Evolutionary conservation across 2,797 vertebrate species (phyloP), one percentile per base, ranked within the genome.

Genomic region (Artibeus jamaicensis): DNA sequence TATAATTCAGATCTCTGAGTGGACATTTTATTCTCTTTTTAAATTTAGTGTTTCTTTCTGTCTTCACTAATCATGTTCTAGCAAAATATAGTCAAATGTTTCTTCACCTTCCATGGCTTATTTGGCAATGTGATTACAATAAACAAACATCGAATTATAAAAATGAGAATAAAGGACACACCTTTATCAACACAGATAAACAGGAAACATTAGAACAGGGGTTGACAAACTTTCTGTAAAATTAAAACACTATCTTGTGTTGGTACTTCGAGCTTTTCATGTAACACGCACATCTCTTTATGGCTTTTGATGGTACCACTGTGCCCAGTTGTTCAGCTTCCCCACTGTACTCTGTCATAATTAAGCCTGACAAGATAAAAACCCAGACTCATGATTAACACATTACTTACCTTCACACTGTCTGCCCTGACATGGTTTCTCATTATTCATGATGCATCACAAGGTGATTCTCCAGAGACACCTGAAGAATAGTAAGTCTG

Each of bases 321-420:
- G 37, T 14, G 88, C 42, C 86, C 77, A 0, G 0, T 86, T 83
- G 48, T 18, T 97, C 86, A 82, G 67, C 82, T 89, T 95, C 46
- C 86, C 57, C 65, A 70, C 39, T 48, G 55, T 83, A 24, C 37
- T 96, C 83, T 65, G 85, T 96, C 2, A 6, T 92, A 95, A 96
- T 81, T 97, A 96, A 92, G 74, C 50, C 48, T 89, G 86, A 96
- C 68, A 93, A 86, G 0, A 65, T 84, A 86, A 95, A 48, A 98
- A 67, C 77, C 92, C 87, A 93, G 91, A 82, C 87, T 70, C 39
- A 16, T 50, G 74, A 94, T 94, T 96, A 95, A 89, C 88, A 97
- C 95, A 97, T 34, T 94, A 98, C 97, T 97, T 67, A 85, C 1
- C 50, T 84, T 96, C 82, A 91, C 89, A 87, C 87, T 46, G 16